Percentiles rank a stretch among this genome's conserved stretches.
Conservation (phyloP, 2,113 vertebrate genomes). For the Myotis lucifugus region DNA sequence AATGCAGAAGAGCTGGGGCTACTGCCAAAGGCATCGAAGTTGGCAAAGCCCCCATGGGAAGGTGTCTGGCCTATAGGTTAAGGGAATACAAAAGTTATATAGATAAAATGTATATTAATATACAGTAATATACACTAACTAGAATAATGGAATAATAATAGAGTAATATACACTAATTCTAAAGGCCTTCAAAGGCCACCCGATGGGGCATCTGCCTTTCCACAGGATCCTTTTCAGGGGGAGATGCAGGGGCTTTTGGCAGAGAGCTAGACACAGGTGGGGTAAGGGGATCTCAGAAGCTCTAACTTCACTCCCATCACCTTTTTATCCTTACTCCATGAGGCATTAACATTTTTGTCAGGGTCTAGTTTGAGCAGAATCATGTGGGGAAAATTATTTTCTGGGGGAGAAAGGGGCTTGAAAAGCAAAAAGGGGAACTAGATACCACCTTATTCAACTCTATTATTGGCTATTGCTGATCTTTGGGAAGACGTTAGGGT, state of each 20-base stretch:
- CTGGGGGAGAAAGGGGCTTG: neutral
- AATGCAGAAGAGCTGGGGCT: conserved; percentile 59
- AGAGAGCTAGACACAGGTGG: neutral
- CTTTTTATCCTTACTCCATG: neutral
- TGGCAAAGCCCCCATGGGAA: conserved; percentile 75
- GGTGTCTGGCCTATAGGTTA: conserved; percentile 70
- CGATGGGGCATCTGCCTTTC: neutral
- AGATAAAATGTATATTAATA: neutral
- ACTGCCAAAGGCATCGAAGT: conserved; percentile 79
- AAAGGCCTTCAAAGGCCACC: neutral
- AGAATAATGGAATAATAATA: too few relatives aligned
- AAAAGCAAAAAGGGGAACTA: conserved; percentile 1
- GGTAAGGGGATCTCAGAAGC: neutral
- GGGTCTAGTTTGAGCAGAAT: neutral
- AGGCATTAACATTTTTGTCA: neutral
- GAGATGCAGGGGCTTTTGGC: neutral
- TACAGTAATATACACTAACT: neutral
- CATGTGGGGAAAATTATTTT: neutral
- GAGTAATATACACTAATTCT: neutral
- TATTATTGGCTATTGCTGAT: neutral
- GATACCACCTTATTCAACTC: neutral
- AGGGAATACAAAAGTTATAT: neutral
- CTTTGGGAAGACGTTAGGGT: neutral
- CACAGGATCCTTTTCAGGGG: neutral
- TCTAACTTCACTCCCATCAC: neutral